Base-by-base conservation (phyloP, 2,797 vertebrate species). In the Karalla daura region DNA sequence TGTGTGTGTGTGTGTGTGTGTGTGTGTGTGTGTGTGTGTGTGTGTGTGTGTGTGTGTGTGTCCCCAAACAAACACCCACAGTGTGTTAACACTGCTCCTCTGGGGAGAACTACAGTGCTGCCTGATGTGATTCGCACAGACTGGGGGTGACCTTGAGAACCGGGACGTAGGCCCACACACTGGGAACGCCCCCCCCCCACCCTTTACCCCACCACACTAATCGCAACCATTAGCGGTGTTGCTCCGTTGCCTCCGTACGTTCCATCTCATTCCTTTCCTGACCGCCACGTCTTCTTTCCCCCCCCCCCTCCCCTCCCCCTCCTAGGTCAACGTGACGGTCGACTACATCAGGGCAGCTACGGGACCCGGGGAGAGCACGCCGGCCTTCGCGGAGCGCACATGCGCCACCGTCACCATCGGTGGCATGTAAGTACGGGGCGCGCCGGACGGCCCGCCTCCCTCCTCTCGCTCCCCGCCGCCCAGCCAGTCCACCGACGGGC, bases 261-360 rank as follows among this genome's bases (percentile, higher is more conserved):
- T 62, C 13, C 2, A 7, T 9, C 51, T 4, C 24, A 55, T 72
- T 63, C 7, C 36, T 9, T 25, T 61, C 69, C 40, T 84, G 21
- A 81, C 65, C 18, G n/a, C n/a, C n/a, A n/a, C n/a, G n/a, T n/a
- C n/a, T n/a, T n/a, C n/a, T n/a, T n/a, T 52, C 20, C 27, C 70
- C 36, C 55, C 32, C 21, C 35, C 44, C 52, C 33, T 53, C 1
- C 63, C 4, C 5, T 46, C 32, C 51, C 33, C 52, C 20, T 46
- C 28, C 15, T 54, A 98, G 97, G 97, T 99, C 88, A 98, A 95
- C 2, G 96, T 99, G 84, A 98, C 92, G 0, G 97, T 99, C 63
- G 98, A 98, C 91, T 99, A 99, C 93, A 98, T 99, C 90, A 93
- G 97, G 82, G 95, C 96, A 0, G 98, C 97, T 50, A 97, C 96